Conservation (phyloP, 2,797 vertebrate genomes). For the Sitta carolinensis region DNA sequence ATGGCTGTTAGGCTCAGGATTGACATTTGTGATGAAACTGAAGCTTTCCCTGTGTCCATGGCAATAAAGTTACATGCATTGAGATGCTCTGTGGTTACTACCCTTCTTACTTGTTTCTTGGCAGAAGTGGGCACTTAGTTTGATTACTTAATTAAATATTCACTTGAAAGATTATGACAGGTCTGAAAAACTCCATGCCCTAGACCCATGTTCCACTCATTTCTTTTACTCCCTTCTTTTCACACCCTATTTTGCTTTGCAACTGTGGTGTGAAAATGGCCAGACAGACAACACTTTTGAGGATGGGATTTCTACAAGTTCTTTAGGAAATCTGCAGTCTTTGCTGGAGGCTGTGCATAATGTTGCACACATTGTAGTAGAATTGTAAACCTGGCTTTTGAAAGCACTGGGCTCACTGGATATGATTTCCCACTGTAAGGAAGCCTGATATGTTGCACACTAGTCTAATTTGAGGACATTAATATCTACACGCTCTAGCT, state of each 20-base stretch:
- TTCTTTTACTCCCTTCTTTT: background rate
- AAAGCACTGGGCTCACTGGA: background rate
- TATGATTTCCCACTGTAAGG: background rate
- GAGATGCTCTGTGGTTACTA: background rate
- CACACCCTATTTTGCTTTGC: background rate
- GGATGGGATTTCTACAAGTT: background rate
- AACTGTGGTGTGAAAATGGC: background rate
- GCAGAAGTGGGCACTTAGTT: background rate
- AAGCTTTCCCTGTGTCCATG: background rate
- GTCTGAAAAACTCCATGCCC: background rate
- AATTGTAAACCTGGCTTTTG: background rate
- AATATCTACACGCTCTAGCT: background rate
- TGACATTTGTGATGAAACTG: background rate
- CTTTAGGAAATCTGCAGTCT: background rate
- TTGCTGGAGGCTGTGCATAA: background rate
- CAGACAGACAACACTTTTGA: background rate
- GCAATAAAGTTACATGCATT: background rate
- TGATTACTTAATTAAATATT: background rate
- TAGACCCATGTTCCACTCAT: background rate
- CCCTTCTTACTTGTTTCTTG: background rate
- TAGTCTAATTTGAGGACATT: background rate
- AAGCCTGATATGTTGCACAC: background rate
- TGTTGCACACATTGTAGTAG: background rate
- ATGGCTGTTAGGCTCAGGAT: background rate
- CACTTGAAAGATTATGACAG: background rate